Evolutionary conservation across 1,140 invertebrate genomes (phyloP).

Genomic region (Eciton burchellii): DNA sequence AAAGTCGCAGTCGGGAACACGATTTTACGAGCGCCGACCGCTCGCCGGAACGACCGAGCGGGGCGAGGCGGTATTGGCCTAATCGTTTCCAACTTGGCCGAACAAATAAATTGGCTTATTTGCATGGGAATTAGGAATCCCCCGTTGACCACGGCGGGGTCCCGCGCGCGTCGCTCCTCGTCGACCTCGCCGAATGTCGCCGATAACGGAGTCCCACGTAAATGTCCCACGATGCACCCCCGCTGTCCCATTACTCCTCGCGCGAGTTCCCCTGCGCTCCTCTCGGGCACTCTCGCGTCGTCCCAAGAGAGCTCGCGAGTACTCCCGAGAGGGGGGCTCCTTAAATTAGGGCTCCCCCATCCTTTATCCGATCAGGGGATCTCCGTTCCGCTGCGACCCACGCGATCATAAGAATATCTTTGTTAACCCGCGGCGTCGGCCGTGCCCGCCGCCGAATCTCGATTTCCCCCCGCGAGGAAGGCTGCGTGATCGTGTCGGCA

Average conservation of each 20-base stretch:
- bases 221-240: conserved; percentile 2
- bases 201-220: conserved; percentile 37
- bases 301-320: neutral
- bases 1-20: conserved; percentile 64
- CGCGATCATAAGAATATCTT: conserved; percentile 71
- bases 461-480: conserved; percentile 7
- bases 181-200: conserved; percentile 44
- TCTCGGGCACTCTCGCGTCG: neutral
- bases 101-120: conserved; percentile 84
- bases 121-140: conserved; percentile 83
- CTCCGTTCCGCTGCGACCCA: conserved; percentile 54
- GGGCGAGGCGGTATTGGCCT: conserved; percentile 76
- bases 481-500: neutral
- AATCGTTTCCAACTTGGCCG: conserved; percentile 77
- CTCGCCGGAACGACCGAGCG: conserved; percentile 14
- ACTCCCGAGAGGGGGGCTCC: conserved; percentile 51
- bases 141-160: conserved; percentile 70
- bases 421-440: conserved; percentile 57
- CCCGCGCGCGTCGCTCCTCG: conserved; percentile 36
- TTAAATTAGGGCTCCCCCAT: conserved; percentile 72
- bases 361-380: conserved; percentile 68
- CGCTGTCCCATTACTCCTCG: conserved; percentile 4
- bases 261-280: neutral
- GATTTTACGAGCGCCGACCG: conserved; percentile 69
- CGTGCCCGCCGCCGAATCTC: neutral